These are phyloP conservation scores for Aspiorhynchus laticeps DNA, from an alignment of 2,113 vertebrate genomes.

Conservation along the genomic window DNA sequence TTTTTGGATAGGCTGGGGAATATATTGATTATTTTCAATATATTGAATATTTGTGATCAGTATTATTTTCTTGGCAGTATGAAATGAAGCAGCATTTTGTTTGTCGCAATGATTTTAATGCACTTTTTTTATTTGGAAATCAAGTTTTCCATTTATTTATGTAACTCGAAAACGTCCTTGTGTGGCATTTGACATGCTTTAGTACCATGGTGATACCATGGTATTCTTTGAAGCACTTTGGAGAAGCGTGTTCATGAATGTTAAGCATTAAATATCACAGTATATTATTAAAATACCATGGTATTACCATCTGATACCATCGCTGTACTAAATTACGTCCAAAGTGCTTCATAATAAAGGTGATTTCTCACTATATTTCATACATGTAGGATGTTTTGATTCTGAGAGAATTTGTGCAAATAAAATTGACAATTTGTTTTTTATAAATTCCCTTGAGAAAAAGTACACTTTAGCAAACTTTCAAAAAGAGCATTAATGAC, in stretches of 20 bases:
- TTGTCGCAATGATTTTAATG: background rate
- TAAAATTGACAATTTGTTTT: too few species aligned
- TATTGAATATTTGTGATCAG: background rate
- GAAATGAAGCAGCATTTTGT: background rate
- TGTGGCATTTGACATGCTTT: background rate
- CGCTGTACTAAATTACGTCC: background rate
- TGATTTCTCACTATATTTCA: too few species aligned
- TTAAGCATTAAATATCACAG: background rate
- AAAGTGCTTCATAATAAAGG: too few species aligned
- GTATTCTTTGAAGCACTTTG: background rate
- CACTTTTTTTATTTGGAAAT: background rate
- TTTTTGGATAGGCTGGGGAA: background rate
- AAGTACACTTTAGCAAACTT: too few species aligned
- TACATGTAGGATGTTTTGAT: too few species aligned
- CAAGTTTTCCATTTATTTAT: background rate
- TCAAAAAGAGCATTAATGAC: too few species aligned
- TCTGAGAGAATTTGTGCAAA: too few species aligned
- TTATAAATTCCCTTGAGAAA: too few species aligned
- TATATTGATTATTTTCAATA: background rate
- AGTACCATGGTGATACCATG: background rate
- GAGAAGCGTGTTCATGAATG: background rate
- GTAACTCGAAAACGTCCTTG: background rate
- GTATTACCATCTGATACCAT: too few species aligned
- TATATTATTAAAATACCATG: too few species aligned
- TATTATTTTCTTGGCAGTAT: background rate